phyloP scores from a whole-genome alignment of 2,888 invertebrate species.

The Idaea straminata region DNA sequence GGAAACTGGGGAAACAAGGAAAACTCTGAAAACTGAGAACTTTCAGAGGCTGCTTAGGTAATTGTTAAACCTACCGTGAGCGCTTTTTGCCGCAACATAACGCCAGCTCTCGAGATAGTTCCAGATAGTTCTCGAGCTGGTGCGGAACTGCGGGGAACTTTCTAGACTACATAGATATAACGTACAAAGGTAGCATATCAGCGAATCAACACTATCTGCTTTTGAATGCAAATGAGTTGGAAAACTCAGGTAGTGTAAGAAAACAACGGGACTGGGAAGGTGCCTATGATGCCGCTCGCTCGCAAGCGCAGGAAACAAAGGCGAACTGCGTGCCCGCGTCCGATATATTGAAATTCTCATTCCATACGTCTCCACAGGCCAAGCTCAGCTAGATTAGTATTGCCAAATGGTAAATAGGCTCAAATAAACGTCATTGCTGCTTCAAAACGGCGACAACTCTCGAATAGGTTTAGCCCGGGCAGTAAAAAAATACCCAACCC shows the following conservation, averaged over 20 bases:
- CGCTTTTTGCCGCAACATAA: conserved; percentile 77
- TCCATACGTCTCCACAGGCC: neutral
- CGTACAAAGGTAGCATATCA: conserved; percentile 76
- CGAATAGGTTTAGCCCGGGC: too few species aligned
- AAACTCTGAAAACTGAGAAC: conserved; percentile 56
- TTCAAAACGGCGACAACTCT: too few species aligned
- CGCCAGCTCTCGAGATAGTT: conserved; percentile 69
- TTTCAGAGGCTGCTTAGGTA: conserved; percentile 71
- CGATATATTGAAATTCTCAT: too few species aligned
- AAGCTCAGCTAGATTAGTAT: conserved; percentile 5
- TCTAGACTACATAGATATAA: conserved; percentile 70
- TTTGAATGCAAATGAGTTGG: conserved; percentile 79
- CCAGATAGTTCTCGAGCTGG: conserved; percentile 55
- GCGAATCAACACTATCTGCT: conserved; percentile 76
- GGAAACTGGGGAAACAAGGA: conserved; percentile 11
- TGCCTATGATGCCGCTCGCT: conserved; percentile 44
- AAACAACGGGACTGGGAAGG: conserved; percentile 50
- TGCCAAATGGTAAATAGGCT: neutral
- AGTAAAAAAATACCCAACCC: too few species aligned
- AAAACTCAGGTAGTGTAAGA: conserved; percentile 75
- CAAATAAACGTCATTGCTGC: too few species aligned
- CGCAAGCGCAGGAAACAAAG: neutral
- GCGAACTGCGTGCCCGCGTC: too few species aligned
- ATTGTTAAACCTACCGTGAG: conserved; percentile 76
- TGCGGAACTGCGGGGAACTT: conserved; percentile 60